These are phyloP conservation scores for Apomyelois bistriatella DNA, from an alignment of 2,888 invertebrate species.

Conservation along the genomic window DNA sequence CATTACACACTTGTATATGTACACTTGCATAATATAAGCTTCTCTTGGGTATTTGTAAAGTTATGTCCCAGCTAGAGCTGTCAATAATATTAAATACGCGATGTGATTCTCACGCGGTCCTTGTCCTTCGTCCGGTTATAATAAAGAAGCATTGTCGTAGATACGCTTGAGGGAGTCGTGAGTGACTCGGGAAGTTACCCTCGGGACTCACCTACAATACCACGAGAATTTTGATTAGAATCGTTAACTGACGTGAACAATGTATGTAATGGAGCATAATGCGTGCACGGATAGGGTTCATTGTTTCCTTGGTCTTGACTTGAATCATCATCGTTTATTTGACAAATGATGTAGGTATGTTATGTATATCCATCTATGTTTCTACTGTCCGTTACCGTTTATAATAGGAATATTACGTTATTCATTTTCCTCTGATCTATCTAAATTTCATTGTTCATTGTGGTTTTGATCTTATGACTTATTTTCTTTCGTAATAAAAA, in stretches of 20 bases:
- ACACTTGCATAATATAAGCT: constrained; percentile 20
- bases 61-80: constrained; percentile 12
- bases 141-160: constrained; percentile 68
- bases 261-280: constrained; percentile 53
- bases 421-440: neutral
- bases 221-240: constrained; percentile 68
- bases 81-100: constrained; percentile 20
- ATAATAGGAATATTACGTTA: neutral
- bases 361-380: neutral
- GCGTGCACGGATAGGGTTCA: constrained; percentile 29
- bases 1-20: constrained; percentile 18
- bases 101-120: constrained; percentile 60
- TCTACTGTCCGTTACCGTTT: neutral
- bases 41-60: constrained; percentile 8
- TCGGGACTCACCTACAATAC: constrained; percentile 49
- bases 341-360: constrained; percentile 6
- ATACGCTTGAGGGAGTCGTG: constrained; percentile 54
- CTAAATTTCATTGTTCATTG: constrained; percentile 35
- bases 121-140: constrained; percentile 58
- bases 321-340: constrained; percentile 9
- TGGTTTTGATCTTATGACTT: constrained; percentile 1
- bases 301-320: constrained; percentile 13
- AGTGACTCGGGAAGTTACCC: constrained; percentile 55
- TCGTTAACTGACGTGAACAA: constrained; percentile 55
- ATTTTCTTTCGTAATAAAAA: too few relatives aligned